These are phyloP conservation scores for Drosophila suboccidentalis DNA, from an alignment of 2,888 invertebrate species.

Conservation along the genomic window DNA sequence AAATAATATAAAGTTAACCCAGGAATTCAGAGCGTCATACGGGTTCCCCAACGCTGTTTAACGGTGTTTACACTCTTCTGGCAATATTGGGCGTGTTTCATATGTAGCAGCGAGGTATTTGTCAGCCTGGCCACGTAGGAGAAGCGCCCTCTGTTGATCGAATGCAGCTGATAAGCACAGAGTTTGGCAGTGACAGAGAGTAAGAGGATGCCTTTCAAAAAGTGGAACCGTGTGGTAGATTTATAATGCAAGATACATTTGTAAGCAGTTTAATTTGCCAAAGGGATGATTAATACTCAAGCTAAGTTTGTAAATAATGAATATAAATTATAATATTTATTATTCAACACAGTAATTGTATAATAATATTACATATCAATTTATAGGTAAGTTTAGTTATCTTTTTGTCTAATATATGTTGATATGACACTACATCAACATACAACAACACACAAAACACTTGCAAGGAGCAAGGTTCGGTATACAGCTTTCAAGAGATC, in stretches of 20 bases:
- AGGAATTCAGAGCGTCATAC: slow-evolving; percentile 8
- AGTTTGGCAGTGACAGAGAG: neutral
- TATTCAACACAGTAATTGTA: neutral
- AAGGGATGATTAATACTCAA: neutral
- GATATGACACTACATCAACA: too few relatives aligned
- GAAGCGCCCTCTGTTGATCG: slow-evolving; percentile 23
- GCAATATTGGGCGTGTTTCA: slow-evolving; percentile 49
- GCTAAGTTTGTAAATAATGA: neutral
- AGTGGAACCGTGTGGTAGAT: neutral
- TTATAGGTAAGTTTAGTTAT: too few relatives aligned
- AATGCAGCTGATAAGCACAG: slow-evolving; percentile 15
- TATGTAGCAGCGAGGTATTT: slow-evolving; percentile 9
- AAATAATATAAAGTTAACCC: slow-evolving; percentile 31
- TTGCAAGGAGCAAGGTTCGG: too few relatives aligned
- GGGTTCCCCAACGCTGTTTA: slow-evolving; percentile 44
- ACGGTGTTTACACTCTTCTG: slow-evolving; percentile 63
- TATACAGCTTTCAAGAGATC: too few relatives aligned
- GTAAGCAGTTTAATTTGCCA: neutral
- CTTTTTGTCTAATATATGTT: too few relatives aligned
- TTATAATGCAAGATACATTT: neutral
- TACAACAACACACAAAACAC: too few relatives aligned
- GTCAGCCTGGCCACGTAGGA: slow-evolving; percentile 6
- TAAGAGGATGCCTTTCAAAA: neutral
- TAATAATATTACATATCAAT: neutral
- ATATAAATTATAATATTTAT: neutral